Conservation (phyloP, 2,888 invertebrate genomes). For the Cinara cedri region DNA sequence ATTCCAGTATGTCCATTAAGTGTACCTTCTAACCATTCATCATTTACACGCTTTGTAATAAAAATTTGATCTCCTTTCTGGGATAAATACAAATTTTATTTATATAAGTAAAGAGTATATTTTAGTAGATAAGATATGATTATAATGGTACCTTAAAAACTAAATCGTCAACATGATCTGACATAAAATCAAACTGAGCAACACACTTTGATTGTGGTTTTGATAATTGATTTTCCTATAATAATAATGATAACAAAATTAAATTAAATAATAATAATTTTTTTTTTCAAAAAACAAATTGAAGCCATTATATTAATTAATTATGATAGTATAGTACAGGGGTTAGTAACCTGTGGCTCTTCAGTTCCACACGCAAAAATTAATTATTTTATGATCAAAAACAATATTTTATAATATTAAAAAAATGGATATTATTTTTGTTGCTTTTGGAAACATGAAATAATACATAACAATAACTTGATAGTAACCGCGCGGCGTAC, state of each 20-base stretch:
- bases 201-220: conserved; percentile 71
- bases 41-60: conserved; percentile 73
- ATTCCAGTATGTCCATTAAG: conserved; percentile 76
- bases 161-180: conserved; percentile 78
- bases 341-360: too few relatives aligned
- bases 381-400: too few relatives aligned
- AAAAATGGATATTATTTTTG: too few relatives aligned
- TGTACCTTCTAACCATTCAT: conserved; percentile 81
- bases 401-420: too few relatives aligned
- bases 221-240: conserved; percentile 14
- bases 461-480: too few relatives aligned
- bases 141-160: conserved; percentile 73
- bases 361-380: too few relatives aligned
- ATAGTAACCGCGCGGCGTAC: too few relatives aligned
- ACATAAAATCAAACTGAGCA: conserved; percentile 79
- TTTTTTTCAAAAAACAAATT: too few relatives aligned
- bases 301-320: too few relatives aligned
- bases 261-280: too few relatives aligned
- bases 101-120: background rate
- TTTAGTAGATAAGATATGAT: background rate
- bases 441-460: too few relatives aligned
- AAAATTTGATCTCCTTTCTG: conserved; percentile 77
- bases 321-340: too few relatives aligned
- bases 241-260: background rate
- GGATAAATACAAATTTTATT: conserved; percentile 60